Evolutionary conservation across 2,113 vertebrate species (phyloP).

Genomic region (Syngnathus typhle): DNA sequence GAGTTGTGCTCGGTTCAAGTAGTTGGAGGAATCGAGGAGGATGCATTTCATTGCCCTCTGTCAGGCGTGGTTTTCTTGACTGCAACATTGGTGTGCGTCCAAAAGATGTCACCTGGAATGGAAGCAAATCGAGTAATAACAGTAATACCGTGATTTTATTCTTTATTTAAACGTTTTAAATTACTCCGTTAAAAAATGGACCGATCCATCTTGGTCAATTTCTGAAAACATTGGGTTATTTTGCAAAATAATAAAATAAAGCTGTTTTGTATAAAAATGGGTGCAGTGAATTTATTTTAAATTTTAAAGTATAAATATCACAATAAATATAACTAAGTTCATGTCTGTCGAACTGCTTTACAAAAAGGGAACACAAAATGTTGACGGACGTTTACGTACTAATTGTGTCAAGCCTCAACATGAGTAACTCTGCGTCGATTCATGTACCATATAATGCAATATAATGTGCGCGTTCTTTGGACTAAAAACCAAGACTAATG

Average conservation of each 20-base stretch:
- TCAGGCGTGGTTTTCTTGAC: background rate
- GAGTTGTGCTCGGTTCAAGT: background rate
- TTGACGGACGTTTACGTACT: background rate
- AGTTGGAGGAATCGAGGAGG: background rate
- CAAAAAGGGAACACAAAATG: background rate
- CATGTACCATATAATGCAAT: background rate
- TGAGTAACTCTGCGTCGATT: background rate
- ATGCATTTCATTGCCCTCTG: background rate
- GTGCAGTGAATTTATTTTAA: background rate
- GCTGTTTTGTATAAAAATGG: no score
- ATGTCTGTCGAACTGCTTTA: background rate
- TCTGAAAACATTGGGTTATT: no score
- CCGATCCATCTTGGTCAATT: no score
- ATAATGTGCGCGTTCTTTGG: background rate
- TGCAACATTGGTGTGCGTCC: constrained; percentile 5
- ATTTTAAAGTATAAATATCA: background rate
- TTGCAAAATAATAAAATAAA: no score
- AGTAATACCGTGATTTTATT: background rate
- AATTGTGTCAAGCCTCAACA: background rate
- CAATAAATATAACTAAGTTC: no score
- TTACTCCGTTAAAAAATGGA: no score
- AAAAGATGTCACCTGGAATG: constrained; percentile 4
- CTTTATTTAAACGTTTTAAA: background rate
- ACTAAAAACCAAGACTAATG: background rate
- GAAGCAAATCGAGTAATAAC: background rate